These are phyloP conservation scores for Tetragnatha montana DNA, from an alignment of 2,888 invertebrate genomes.

Conservation along the genomic window DNA sequence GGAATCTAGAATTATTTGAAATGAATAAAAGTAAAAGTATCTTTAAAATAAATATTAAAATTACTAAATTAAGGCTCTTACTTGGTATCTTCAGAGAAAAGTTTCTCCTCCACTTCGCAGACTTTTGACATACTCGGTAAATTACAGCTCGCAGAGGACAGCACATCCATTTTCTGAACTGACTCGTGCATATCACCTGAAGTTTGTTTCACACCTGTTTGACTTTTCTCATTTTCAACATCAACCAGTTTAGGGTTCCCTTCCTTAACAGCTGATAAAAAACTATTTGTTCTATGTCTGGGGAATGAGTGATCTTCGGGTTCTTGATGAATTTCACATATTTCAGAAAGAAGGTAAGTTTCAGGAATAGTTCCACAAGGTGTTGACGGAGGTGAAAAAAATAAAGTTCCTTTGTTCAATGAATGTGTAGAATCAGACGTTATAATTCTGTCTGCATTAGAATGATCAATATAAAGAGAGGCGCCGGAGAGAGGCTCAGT, in stretches of 20 bases:
- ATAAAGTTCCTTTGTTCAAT: constrained; percentile 31
- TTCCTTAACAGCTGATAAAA: constrained; percentile 66
- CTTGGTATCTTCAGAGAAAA: constrained; percentile 43
- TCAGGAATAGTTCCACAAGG: constrained; percentile 53
- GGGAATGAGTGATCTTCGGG: constrained; percentile 56
- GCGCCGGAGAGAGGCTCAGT: constrained; percentile 64
- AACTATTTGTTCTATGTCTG: constrained; percentile 68
- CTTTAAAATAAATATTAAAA: background rate
- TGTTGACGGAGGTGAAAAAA: constrained; percentile 46
- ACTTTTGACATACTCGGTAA: constrained; percentile 6
- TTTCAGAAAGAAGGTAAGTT: constrained; percentile 40
- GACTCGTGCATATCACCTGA: background rate
- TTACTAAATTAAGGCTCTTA: constrained; percentile 5
- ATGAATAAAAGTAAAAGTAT: too few relatives aligned
- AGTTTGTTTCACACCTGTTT: constrained; percentile 29
- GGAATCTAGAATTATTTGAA: too few relatives aligned
- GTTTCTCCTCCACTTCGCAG: constrained; percentile 23
- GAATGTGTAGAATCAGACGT: constrained; percentile 40
- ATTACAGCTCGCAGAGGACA: constrained; percentile 3
- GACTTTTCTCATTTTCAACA: constrained; percentile 26
- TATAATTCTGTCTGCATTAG: constrained; percentile 15
- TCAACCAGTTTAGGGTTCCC: constrained; percentile 64
- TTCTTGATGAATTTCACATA: constrained; percentile 58
- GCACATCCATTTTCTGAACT: constrained; percentile 10
- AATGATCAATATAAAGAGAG: constrained; percentile 27